These are phyloP conservation scores for Physocephala rufipes DNA, from an alignment of 2,888 invertebrate species.

Conservation along the genomic window DNA sequence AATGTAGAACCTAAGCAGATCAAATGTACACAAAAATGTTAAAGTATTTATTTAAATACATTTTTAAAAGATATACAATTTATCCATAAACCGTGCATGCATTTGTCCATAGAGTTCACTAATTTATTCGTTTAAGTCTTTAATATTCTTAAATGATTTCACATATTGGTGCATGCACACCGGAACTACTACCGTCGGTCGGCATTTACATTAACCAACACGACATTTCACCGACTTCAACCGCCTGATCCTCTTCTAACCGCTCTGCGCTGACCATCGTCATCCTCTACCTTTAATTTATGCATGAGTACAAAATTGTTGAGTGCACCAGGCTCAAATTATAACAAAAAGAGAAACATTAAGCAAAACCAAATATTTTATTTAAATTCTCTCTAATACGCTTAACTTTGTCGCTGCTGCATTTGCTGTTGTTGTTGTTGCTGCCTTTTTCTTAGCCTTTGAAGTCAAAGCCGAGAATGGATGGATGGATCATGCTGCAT, in stretches of 20 bases:
- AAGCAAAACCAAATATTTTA: conserved; percentile 9
- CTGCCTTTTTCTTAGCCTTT: neutral
- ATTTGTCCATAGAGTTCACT: neutral
- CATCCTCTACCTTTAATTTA: conserved; percentile 6
- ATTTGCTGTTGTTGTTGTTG: neutral
- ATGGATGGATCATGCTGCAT: neutral
- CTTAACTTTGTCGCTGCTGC: conserved; percentile 9
- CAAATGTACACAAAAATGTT: no score
- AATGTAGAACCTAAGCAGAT: no score
- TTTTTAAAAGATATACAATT: no score
- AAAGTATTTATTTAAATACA: no score
- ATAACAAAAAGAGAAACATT: conserved; percentile 8
- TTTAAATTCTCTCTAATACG: conserved; percentile 15
- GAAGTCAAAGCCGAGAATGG: conserved; percentile 10
- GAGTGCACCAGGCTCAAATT: neutral
- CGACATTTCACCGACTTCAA: neutral
- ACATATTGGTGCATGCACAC: neutral
- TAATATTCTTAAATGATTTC: neutral
- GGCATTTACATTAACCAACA: neutral
- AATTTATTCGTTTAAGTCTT: neutral
- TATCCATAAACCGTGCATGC: no score
- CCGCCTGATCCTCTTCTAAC: neutral
- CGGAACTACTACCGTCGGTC: neutral
- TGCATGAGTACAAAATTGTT: conserved; percentile 6
- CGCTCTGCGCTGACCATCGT: neutral